Base-by-base conservation (phyloP, 1,140 invertebrate genomes). In the Phenacoccus solenopsis region DNA sequence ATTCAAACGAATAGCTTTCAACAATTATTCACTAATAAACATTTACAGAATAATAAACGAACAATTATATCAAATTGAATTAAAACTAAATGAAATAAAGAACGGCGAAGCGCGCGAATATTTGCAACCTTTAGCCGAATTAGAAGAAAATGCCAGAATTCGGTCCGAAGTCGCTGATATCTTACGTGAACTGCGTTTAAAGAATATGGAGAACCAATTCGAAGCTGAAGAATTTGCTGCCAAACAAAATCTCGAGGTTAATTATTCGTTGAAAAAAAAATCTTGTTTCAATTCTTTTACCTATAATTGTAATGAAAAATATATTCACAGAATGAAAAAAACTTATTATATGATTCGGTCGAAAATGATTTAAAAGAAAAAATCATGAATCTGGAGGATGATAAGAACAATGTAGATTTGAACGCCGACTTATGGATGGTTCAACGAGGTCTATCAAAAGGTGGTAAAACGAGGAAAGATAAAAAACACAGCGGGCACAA, bases 391-490 rank as follows among this genome's bases (percentile, higher is more conserved):
- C 79, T 98, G 28, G 94, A 98, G 80, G 94, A 98, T 81, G 95
- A 98, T 76, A 84, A 93, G 69, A 93, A 97, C 76, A 94, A 91
- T 75, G 90, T 94, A 49, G 94, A 98, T 78, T 89, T 96, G 61
- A 88, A 87, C 69, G 87, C 89, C 56, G 90, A 89, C 80, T 80
- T 81, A 20, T 83, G 81, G 78, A 75, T 79, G 57, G 38, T 49
- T 16, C 79, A 78, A 25, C 76, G 77, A 21, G 73, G 59, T 72
- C 72, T 69, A 69, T 70, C 79, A 80, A 72, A 79, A 78, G 70
- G 81, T 80, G 70, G 81, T 78, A 73, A 79, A 76, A 49, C 20
- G 38, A 73, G 81, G 76, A 74, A 81, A 75, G 76, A 82, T 76
- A 72, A 77, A 76, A 68, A 83, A 76, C 75, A 81, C 69, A 82